These are phyloP conservation scores for Dyspetes luteomarginatus DNA, from an alignment of 2,888 invertebrate species.

Conservation along the genomic window DNA sequence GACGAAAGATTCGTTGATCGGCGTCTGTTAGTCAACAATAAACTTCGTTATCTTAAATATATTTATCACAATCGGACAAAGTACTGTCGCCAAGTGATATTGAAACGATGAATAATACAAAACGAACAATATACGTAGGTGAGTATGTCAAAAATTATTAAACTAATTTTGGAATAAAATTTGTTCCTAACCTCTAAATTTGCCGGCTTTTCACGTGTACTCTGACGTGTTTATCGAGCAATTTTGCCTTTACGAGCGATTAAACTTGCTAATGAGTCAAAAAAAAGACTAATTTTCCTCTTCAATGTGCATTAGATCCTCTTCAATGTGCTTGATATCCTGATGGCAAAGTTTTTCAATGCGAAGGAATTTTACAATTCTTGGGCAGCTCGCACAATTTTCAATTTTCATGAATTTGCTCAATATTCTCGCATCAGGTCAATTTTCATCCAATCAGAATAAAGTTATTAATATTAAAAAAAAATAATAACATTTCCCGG, in stretches of 20 bases:
- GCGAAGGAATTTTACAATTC: too few species aligned
- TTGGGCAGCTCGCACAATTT: too few species aligned
- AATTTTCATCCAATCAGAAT: too few species aligned
- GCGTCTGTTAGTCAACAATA: conserved; percentile 23
- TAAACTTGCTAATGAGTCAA: not conserved
- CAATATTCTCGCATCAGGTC: too few species aligned
- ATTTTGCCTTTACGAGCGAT: not conserved
- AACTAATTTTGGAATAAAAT: not conserved
- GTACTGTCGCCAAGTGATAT: not conserved
- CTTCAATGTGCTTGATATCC: too few species aligned
- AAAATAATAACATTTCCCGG: too few species aligned
- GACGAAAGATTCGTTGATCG: not conserved
- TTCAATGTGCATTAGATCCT: too few species aligned
- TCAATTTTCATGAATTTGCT: too few species aligned
- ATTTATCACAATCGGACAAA: not conserved
- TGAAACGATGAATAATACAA: conserved; percentile 86
- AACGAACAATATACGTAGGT: conserved; percentile 92
- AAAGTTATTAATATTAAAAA: too few species aligned
- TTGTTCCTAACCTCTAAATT: conserved; percentile 43
- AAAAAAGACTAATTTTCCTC: too few species aligned
- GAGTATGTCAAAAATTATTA: conserved; percentile 64
- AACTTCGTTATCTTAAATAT: conserved; percentile 24
- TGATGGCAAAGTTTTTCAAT: too few species aligned
- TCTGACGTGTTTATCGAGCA: not conserved
- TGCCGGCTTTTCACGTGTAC: not conserved